Evolutionary conservation across 2,797 vertebrate genomes (phyloP).

Genomic region (Numenius phaeopus): DNA sequence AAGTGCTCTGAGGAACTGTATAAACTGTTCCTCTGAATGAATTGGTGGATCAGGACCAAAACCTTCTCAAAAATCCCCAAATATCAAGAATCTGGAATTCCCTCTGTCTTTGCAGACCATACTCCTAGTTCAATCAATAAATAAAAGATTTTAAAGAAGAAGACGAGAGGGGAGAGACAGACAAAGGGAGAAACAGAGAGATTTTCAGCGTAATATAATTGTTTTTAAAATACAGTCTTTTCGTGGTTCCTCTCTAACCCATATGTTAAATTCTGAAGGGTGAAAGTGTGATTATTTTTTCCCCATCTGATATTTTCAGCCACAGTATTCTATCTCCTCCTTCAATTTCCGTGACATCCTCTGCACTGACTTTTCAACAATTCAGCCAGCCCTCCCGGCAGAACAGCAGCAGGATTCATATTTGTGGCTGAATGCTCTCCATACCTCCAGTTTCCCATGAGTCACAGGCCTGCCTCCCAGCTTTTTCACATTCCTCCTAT

Average conservation of each 20-base stretch:
- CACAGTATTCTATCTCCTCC: background rate
- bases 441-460: background rate
- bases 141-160: background rate
- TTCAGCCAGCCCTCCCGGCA: background rate
- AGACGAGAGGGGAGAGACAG: background rate
- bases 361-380: background rate
- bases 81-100: background rate
- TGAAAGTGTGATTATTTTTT: background rate
- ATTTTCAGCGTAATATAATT: background rate
- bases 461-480: background rate
- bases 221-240: background rate
- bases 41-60: background rate
- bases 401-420: background rate
- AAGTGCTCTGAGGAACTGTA: accelerated
- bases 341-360: background rate
- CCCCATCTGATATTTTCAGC: background rate
- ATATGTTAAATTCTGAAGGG: background rate
- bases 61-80: background rate
- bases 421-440: background rate
- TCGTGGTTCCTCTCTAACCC: background rate
- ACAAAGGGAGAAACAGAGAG: background rate
- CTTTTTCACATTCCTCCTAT: background rate
- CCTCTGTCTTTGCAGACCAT: background rate
- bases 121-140: background rate
- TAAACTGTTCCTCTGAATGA: background rate